phyloP scores from a whole-genome alignment of 2,113 vertebrate genomes.

The Grus americana region DNA sequence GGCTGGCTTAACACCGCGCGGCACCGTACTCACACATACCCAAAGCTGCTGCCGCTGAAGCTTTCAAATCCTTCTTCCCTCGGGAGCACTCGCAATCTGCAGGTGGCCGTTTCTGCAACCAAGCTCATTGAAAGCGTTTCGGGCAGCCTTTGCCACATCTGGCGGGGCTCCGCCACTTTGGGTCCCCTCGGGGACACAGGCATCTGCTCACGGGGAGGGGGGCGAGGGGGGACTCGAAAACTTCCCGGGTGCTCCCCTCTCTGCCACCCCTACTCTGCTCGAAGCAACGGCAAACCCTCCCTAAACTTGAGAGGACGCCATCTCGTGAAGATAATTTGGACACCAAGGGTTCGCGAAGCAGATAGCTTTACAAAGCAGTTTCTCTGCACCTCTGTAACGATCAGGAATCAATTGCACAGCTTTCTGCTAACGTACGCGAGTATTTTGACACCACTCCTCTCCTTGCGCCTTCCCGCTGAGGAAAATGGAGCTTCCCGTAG shows the following conservation, averaged over 20 bases:
- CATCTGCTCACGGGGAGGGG: accelerated
- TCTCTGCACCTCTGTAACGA: not conserved
- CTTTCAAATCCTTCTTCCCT: not conserved
- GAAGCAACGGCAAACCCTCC: not conserved
- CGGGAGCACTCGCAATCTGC: not conserved
- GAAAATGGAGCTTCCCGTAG: not conserved
- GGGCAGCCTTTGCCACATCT: not conserved
- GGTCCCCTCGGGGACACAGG: not conserved
- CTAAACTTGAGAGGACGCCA: not conserved
- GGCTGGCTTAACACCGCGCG: not conserved
- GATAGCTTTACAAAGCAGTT: not conserved
- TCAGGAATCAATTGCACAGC: not conserved
- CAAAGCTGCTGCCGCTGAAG: not conserved
- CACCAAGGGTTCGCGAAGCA: not conserved
- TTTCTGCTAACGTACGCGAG: not conserved
- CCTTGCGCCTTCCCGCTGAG: not conserved
- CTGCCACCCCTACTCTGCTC: not conserved
- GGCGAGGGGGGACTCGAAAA: accelerated
- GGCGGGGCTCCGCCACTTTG: not conserved
- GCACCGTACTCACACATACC: not conserved
- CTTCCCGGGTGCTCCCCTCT: not conserved
- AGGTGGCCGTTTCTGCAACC: not conserved
- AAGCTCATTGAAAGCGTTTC: accelerated
- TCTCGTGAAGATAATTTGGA: not conserved
- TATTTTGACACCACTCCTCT: not conserved